Conservation (phyloP, 2,797 vertebrate species). For the Tokudaia muenninki region DNA sequence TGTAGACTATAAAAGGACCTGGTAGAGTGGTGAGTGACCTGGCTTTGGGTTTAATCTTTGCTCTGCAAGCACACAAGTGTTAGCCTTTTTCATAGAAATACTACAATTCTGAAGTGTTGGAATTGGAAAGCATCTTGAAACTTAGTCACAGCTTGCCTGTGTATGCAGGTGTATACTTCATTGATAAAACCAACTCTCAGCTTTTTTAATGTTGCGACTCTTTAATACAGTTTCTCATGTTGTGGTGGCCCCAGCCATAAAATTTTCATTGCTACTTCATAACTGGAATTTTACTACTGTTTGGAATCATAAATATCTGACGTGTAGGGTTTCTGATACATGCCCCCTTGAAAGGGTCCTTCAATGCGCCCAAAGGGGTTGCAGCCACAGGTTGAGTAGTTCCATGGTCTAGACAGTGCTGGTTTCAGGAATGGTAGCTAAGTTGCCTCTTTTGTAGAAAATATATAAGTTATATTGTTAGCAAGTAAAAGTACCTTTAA, state of each 20-base stretch:
- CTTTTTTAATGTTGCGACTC: not conserved
- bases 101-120: not conserved
- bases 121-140: conserved; percentile 14
- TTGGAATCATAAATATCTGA: not conserved
- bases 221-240: not conserved
- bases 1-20: not conserved
- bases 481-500: not conserved
- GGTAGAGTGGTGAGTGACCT: not conserved
- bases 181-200: not conserved
- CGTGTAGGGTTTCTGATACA: not conserved
- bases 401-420: not conserved
- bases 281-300: not conserved
- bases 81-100: not conserved
- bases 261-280: not conserved
- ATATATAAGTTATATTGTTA: not conserved
- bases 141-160: not conserved
- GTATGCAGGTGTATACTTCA: not conserved
- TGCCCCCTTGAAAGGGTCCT: not conserved
- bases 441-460: not conserved
- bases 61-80: not conserved
- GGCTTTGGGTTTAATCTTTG: not conserved
- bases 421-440: conserved; percentile 14
- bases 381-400: not conserved
- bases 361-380: not conserved
- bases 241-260: not conserved